Conservation (phyloP, 2,888 invertebrate genomes). For the Prostheceraeus crozeri region DNA sequence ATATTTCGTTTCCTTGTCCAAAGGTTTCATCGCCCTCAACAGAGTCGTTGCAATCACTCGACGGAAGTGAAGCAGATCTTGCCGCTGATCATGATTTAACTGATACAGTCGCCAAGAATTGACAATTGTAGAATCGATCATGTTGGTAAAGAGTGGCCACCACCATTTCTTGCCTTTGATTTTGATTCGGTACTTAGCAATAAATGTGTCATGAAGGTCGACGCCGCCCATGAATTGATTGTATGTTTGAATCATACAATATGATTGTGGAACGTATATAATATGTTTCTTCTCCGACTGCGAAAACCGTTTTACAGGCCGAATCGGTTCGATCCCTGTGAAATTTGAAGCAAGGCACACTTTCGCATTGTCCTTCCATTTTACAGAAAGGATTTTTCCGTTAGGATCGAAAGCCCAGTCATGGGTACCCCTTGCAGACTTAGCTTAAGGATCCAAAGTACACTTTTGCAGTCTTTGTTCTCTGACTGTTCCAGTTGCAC, state of each 20-base stretch:
- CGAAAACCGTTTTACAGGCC: slow-evolving; percentile 21
- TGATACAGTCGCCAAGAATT: slow-evolving; percentile 1
- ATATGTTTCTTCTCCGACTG: no score
- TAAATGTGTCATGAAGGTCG: slow-evolving; percentile 6
- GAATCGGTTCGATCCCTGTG: slow-evolving; percentile 14
- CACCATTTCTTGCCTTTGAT: slow-evolving; percentile 10
- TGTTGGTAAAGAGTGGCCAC: slow-evolving; percentile 11
- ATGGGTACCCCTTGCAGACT: slow-evolving; percentile 4
- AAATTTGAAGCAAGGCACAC: slow-evolving; percentile 29
- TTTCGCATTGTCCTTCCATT: slow-evolving; percentile 36
- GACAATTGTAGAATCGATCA: neutral
- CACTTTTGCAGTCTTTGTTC: slow-evolving; percentile 30
- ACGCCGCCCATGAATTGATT: slow-evolving; percentile 5
- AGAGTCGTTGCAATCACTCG: neutral
- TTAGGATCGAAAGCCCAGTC: slow-evolving; percentile 22
- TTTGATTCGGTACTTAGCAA: neutral
- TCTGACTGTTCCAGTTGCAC: slow-evolving; percentile 35
- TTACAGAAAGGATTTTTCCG: slow-evolving; percentile 9
- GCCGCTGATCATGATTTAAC: no score
- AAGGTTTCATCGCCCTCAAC: neutral
- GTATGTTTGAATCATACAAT: neutral
- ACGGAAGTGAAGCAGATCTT: slow-evolving; percentile 1
- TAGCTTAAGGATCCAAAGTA: slow-evolving; percentile 10
- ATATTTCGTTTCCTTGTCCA: neutral
- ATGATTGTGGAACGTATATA: neutral